These are phyloP conservation scores for Andrena flavipes DNA, from an alignment of 2,888 invertebrate genomes.

Conservation along the genomic window DNA sequence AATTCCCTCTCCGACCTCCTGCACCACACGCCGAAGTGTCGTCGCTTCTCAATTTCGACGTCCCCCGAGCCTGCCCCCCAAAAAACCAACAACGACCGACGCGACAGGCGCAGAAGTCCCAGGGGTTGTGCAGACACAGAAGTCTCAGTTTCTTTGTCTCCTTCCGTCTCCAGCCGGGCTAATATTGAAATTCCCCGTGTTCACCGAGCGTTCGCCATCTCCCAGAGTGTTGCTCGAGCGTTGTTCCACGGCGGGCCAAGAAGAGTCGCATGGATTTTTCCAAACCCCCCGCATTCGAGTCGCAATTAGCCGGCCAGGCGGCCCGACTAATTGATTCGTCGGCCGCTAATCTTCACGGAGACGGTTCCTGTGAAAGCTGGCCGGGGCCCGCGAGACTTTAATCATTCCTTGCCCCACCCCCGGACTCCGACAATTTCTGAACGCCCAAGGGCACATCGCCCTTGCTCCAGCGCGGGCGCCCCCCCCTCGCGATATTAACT, in stretches of 20 bases:
- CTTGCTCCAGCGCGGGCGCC: background rate
- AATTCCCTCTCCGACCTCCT: too few relatives aligned
- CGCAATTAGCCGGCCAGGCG: constrained; percentile 80
- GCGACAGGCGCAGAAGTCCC: too few relatives aligned
- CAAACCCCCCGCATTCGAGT: background rate
- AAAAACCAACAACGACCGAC: background rate
- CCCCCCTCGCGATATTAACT: constrained; percentile 70
- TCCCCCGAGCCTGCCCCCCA: too few relatives aligned
- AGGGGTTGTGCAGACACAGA: background rate
- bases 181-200: constrained; percentile 41
- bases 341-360: constrained; percentile 47
- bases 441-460: constrained; percentile 33
- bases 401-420: constrained; percentile 51
- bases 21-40: too few relatives aligned
- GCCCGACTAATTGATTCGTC: constrained; percentile 78
- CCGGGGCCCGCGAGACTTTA: constrained; percentile 49
- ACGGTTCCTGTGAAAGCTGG: constrained; percentile 5
- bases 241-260: background rate
- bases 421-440: constrained; percentile 35
- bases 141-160: constrained; percentile 13
- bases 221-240: background rate
- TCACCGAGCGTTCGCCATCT: background rate
- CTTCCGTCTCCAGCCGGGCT: background rate
- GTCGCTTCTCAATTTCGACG: too few relatives aligned
- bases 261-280: background rate